A percentile compares a stretch with the other conserved stretches of the same genome.
Evolutionary conservation across 53 echinoderm and acorn worm species (phyloP).

Genomic region (Paracentrotus lividus): DNA sequence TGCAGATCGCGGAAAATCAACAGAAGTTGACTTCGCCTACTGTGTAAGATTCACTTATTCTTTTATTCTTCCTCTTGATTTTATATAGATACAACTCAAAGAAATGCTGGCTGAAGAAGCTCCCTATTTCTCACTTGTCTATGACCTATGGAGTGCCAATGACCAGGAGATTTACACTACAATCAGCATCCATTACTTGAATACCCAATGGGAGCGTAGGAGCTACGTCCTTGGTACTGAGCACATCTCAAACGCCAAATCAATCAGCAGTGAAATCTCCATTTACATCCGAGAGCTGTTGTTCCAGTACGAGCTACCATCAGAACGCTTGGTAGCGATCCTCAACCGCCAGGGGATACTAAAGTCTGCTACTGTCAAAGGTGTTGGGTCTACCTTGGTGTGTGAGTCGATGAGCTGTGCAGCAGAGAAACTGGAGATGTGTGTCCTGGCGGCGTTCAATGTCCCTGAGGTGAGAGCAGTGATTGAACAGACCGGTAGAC

Average conservation of each 20-base stretch:
- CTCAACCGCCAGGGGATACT: conserved; percentile 49
- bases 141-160: conserved; percentile 58
- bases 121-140: conserved; percentile 31
- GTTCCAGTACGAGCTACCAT: conserved; percentile 29
- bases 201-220: conserved; percentile 28
- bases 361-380: background rate
- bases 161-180: conserved; percentile 52
- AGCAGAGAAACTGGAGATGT: conserved; percentile 67
- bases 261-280: conserved; percentile 30
- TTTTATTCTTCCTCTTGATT: background rate
- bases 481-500: conserved; percentile 11
- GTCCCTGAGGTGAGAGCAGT: conserved; percentile 39
- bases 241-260: background rate
- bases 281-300: background rate
- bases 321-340: conserved; percentile 20
- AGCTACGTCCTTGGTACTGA: conserved; percentile 62
- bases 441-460: conserved; percentile 38
- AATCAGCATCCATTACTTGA: conserved; percentile 55
- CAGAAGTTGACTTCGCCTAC: too few relatives aligned
- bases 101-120: conserved; percentile 41
- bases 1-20: too few relatives aligned
- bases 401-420: conserved; percentile 63
- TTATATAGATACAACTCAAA: conserved; percentile 45
- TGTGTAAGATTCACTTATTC: too few relatives aligned
- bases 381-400: conserved; percentile 2